These are phyloP conservation scores for Hylyphantes graminicola DNA, from an alignment of 1,140 invertebrate species.

Conservation along the genomic window DNA sequence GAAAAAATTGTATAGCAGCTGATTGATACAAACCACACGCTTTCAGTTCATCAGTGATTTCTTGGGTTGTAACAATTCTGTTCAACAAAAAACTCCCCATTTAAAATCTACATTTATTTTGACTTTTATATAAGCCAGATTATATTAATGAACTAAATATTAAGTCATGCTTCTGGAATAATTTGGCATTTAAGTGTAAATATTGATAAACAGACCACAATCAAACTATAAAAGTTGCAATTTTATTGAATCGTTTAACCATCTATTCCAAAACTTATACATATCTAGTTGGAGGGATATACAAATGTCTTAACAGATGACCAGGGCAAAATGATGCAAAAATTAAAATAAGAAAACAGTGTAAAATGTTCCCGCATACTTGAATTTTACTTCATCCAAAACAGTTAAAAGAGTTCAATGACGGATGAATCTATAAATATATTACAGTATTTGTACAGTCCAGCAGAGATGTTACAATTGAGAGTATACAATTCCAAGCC, in stretches of 20 bases:
- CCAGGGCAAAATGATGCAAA: constrained; percentile 1
- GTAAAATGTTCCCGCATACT: constrained; percentile 52
- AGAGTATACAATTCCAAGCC: no score
- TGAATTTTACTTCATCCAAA: constrained; percentile 23
- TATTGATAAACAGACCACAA: neutral
- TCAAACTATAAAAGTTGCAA: constrained; percentile 10
- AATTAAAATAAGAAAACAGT: constrained; percentile 42
- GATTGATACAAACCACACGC: no score
- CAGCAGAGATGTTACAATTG: neutral
- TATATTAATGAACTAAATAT: no score
- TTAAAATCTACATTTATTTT: no score
- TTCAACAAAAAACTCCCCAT: no score
- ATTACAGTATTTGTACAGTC: constrained; percentile 51
- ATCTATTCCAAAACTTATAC: constrained; percentile 17
- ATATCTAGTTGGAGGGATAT: constrained; percentile 47
- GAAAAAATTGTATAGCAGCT: no score
- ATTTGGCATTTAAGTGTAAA: neutral
- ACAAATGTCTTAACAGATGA: constrained; percentile 41
- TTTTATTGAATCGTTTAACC: constrained; percentile 30
- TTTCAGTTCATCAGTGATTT: no score
- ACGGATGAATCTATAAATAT: constrained; percentile 49
- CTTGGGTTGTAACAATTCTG: no score
- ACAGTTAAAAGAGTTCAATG: constrained; percentile 57
- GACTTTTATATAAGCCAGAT: no score
- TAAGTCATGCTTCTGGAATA: neutral